Conservation (phyloP, 2,888 invertebrate genomes). For the Allophyes oxyacanthae region DNA sequence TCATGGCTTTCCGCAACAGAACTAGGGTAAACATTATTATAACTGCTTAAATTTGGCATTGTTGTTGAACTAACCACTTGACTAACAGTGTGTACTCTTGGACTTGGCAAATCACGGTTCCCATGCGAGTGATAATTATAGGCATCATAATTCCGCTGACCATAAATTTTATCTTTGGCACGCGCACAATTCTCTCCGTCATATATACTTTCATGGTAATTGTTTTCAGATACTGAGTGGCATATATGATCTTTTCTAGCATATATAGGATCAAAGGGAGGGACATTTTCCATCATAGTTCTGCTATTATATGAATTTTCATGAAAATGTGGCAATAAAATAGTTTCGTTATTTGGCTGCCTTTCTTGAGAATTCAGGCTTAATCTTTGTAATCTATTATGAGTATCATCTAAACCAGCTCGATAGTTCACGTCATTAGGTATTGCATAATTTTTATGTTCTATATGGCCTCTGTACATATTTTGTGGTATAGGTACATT, state of each 20-base stretch:
- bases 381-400: slow-evolving; percentile 79
- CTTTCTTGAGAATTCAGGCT: slow-evolving; percentile 82
- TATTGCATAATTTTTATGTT: slow-evolving; percentile 73
- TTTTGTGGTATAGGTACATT: slow-evolving; percentile 68
- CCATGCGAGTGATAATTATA: slow-evolving; percentile 82
- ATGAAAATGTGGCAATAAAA: slow-evolving; percentile 76
- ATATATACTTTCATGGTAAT: slow-evolving; percentile 81
- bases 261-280: slow-evolving; percentile 77
- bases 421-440: slow-evolving; percentile 75
- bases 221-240: slow-evolving; percentile 73
- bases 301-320: slow-evolving; percentile 73
- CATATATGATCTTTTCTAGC: slow-evolving; percentile 78
- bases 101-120: slow-evolving; percentile 74
- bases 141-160: slow-evolving; percentile 79
- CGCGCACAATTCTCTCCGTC: slow-evolving; percentile 77
- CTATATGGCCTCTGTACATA: slow-evolving; percentile 72
- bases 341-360: slow-evolving; percentile 75
- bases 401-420: slow-evolving; percentile 75
- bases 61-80: slow-evolving; percentile 85
- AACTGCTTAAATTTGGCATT: slow-evolving; percentile 85
- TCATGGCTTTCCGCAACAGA: slow-evolving; percentile 73
- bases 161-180: slow-evolving; percentile 82
- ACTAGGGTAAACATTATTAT: slow-evolving; percentile 75
- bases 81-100: slow-evolving; percentile 83
- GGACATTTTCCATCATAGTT: slow-evolving; percentile 71